Base-by-base conservation (phyloP, 35 echinoderm and acorn worm genomes). In the Amphiura filiformis region DNA sequence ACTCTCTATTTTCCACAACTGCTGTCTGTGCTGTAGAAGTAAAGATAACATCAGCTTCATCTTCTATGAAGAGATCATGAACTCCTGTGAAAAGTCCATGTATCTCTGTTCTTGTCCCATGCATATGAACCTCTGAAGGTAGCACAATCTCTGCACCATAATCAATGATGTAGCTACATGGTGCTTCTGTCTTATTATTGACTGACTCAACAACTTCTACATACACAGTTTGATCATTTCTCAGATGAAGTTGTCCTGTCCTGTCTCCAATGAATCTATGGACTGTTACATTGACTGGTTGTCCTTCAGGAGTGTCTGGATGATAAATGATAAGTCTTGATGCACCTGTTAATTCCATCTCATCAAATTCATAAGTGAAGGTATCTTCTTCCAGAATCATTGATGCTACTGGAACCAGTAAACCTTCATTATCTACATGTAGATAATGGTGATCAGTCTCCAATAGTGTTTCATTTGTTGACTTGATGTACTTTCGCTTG, bases 191-290 rank as follows among this genome's bases (percentile, higher is more conserved):
- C 1, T 85, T 79, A 77, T 97, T 97, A 28, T 17, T 93, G 18
- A 81, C 80, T 34, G 94, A 97, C 42, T 97, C 94, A 7, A 97
- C 87, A 18, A 97, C 94, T 79, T 97, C 94, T 1, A 87, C 94
- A 75, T 87, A 91, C 17, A 97, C 39, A 75, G 80, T 83, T 81
- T 97, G 94, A 56, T 97, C 84, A 35, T 75, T 86, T 85, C 91
- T 75, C 31, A 97, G 80, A 77, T 97, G 94, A 0, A 97, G 77
- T 41, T 97, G 94, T 36, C 94, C 94, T 78, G 94, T 87, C 61
- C 85, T 93, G 82, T 97, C 94, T 52, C 94, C 94, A 80, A 93
- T 93, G 57, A 97, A 97, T 22, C 91, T 82, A 82, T 97, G 94
- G 13, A 91, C 91, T 0, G 87, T 93, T 7, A 90, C 87, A 79